Evolutionary conservation across 1,140 invertebrate genomes (phyloP).

Genomic region (Meloidogyne exigua): DNA sequence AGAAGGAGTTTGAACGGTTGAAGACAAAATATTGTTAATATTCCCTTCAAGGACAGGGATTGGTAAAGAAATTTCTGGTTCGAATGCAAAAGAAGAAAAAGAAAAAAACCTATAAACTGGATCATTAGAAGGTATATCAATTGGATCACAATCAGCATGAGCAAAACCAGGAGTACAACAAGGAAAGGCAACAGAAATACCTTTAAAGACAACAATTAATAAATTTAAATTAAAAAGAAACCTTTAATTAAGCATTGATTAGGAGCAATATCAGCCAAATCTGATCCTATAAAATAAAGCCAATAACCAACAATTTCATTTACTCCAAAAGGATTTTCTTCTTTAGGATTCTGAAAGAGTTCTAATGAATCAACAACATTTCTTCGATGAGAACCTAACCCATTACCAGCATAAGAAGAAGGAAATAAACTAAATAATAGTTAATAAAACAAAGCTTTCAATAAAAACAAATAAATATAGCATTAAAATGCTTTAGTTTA

Average conservation of each 20-base stretch:
- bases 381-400: not conserved
- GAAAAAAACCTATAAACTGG: not conserved
- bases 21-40: not conserved
- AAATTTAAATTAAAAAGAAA: slow-evolving; percentile 16
- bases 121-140: slow-evolving; percentile 49
- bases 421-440: too few relatives aligned
- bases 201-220: not conserved
- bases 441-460: too few relatives aligned
- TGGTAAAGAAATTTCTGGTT: not conserved
- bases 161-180: slow-evolving; percentile 53
- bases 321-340: slow-evolving; percentile 28
- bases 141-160: slow-evolving; percentile 61
- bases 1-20: not conserved
- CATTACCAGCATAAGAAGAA: not conserved
- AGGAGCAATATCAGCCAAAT: slow-evolving; percentile 45
- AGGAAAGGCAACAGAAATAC: slow-evolving; percentile 38
- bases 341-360: slow-evolving; percentile 37
- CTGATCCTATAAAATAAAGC: slow-evolving; percentile 48
- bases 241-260: slow-evolving; percentile 48
- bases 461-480: too few relatives aligned
- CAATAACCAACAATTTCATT: slow-evolving; percentile 48
- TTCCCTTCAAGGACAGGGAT: not conserved
- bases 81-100: not conserved
- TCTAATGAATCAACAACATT: slow-evolving; percentile 41
- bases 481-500: too few relatives aligned